Base-by-base conservation (phyloP, 2,888 invertebrate genomes). In the Brachypterus glaber region DNA sequence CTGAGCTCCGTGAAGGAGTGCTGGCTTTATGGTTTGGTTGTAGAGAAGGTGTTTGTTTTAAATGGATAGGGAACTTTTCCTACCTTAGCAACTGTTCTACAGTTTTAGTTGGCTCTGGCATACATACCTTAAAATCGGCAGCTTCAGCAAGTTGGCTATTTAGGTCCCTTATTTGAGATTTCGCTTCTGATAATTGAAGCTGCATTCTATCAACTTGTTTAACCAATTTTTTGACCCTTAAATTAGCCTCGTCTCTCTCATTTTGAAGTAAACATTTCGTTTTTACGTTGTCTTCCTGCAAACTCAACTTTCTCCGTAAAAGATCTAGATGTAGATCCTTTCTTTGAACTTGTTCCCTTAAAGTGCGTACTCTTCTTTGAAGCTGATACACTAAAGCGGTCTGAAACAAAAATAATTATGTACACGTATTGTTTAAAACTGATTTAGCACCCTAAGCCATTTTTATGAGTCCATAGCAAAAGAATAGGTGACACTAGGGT, bases 261-360 rank as follows among this genome's bases (percentile, higher is more conserved):
- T 75, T 77, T 54, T 76, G 76, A 15, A 81, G 54, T 32, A 79
- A 58, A 38, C 74, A 72, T 52, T 76, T 77, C 18, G 74, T 71
- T 40, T 79, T 69, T 2, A 76, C 71, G 37, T 74, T 78, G 50
- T 85, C 83, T 61, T 89, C 90, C 62, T 89, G 83, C 9, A 89
- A 73, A 40, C 82, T 81, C 35, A 93, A 69, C 64, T 95, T 95
- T 50, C 91, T 79, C 29, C 91, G 73, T 32, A 93, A 68, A 41
- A 93, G 71, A 64, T 95, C 93, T 57, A 93, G 68, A 61, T 95
- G 93, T 26, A 93, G 71, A 59, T 95, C 95, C 54, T 91, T 82
- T 39, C 91, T 77, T 58, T 92, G 91, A 17, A 93, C 71, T 62
- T 95, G 92, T 59, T 93, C 93, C 33, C 91, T 74, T 9, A 92